Percentiles rank a stretch among this genome's conserved stretches.
phyloP scores from a whole-genome alignment of 2,113 vertebrate species.

The Rhinoderma darwinii region DNA sequence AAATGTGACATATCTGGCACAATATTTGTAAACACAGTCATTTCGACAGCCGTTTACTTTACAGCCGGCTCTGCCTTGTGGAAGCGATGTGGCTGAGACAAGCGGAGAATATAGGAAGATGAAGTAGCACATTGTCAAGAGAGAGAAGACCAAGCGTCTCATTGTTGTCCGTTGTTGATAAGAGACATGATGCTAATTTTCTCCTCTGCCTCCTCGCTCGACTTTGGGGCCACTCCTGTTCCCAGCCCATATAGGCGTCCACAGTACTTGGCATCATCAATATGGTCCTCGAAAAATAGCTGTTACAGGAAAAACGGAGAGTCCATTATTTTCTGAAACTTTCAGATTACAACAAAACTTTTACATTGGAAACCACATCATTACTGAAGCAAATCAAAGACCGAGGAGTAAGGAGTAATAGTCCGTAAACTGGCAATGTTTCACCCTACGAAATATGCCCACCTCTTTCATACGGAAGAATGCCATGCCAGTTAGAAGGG shows the following conservation, averaged over 20 bases:
- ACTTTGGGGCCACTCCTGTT: slow-evolving; percentile 90
- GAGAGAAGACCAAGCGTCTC: slow-evolving; percentile 59
- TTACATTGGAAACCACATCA: too few species aligned
- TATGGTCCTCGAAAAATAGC: slow-evolving; percentile 99
- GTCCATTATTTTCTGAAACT: too few species aligned
- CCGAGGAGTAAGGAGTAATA: slow-evolving; percentile 18
- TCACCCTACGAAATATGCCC: slow-evolving; percentile 26
- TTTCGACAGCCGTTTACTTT: slow-evolving; percentile 4
- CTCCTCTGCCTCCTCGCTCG: slow-evolving; percentile 86
- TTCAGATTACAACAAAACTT: too few species aligned
- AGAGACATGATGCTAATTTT: slow-evolving; percentile 81
- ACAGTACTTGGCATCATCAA: slow-evolving; percentile 97
- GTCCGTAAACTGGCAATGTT: too few species aligned
- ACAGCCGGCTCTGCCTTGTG: neutral
- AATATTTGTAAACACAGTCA: neutral
- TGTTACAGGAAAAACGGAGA: slow-evolving; percentile 66
- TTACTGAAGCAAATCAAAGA: too few species aligned
- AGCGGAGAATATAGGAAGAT: neutral
- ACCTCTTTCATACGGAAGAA: slow-evolving; percentile 99
- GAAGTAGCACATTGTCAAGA: neutral
- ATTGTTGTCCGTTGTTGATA: slow-evolving; percentile 80
- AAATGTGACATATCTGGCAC: slow-evolving; percentile 24
- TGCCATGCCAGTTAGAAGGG: slow-evolving; percentile 95
- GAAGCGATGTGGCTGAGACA: neutral
- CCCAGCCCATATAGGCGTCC: slow-evolving; percentile 95